A percentile compares a stretch with the other conserved stretches of the same genome.
These are phyloP conservation scores for Mylabris sibirica DNA, from an alignment of 2,888 invertebrate species.

Conservation along the genomic window DNA sequence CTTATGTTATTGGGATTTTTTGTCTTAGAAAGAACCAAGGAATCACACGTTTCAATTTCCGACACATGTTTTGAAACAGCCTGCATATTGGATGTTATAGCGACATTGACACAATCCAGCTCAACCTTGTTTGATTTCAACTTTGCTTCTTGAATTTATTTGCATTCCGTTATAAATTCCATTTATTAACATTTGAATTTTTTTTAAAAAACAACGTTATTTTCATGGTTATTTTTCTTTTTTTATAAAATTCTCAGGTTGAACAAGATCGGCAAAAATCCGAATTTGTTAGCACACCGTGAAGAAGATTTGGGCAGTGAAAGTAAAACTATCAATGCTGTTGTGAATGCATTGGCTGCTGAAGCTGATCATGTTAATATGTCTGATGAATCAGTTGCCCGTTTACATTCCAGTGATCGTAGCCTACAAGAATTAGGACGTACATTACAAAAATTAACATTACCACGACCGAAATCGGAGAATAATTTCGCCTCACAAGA, in stretches of 20 bases:
- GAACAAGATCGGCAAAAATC: constrained; percentile 98
- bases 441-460: constrained; percentile 73
- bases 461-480: constrained; percentile 84
- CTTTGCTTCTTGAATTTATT: background rate
- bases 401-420: constrained; percentile 57
- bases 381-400: constrained; percentile 74
- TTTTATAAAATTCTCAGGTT: constrained; percentile 58
- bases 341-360: constrained; percentile 90
- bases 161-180: background rate
- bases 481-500: constrained; percentile 77
- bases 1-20: too few relatives aligned
- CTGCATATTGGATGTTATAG: background rate
- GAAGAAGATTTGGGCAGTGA: constrained; percentile 74
- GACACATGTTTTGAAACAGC: too few relatives aligned
- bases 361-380: constrained; percentile 87
- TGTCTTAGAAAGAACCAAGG: too few relatives aligned
- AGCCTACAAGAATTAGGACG: constrained; percentile 69
- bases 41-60: too few relatives aligned
- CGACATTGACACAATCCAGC: background rate
- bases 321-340: constrained; percentile 89
- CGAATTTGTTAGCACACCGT: constrained; percentile 86
- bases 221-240: background rate
- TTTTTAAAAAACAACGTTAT: background rate
- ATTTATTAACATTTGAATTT: background rate
- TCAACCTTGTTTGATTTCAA: background rate